Evolutionary conservation across 2,888 invertebrate species (phyloP).

Genomic region (Pristionchus mayeri): DNA sequence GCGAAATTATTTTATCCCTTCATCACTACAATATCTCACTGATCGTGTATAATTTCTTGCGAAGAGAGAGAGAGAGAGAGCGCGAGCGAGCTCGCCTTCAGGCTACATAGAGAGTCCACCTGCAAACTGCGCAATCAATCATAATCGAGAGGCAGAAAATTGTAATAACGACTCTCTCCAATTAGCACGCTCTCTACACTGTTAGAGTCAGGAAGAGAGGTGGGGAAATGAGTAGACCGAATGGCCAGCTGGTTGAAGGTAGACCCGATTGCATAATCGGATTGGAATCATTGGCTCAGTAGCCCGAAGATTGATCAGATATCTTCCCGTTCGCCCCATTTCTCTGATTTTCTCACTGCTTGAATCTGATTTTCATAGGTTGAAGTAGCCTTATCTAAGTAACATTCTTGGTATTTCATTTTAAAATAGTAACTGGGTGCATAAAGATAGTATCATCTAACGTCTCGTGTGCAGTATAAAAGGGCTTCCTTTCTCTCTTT

Average conservation of each 20-base stretch:
- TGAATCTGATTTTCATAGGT: too few relatives aligned
- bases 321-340: too few relatives aligned
- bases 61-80: not conserved
- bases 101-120: not conserved
- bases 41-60: not conserved
- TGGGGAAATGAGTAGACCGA: not conserved
- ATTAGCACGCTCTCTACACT: too few relatives aligned
- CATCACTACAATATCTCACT: not conserved
- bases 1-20: not conserved
- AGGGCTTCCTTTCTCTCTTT: conserved; percentile 10
- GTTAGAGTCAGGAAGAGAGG: too few relatives aligned
- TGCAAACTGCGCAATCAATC: not conserved
- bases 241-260: not conserved
- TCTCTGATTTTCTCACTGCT: too few relatives aligned
- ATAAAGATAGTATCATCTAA: too few relatives aligned
- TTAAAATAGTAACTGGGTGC: too few relatives aligned
- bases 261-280: not conserved
- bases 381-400: too few relatives aligned
- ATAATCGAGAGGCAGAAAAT: not conserved
- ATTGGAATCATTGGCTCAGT: too few relatives aligned
- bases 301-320: too few relatives aligned
- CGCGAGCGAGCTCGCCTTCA: not conserved
- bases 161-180: not conserved
- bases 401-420: too few relatives aligned
- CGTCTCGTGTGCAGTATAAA: too few relatives aligned